A percentile compares a stretch with the other conserved stretches of the same genome.
phyloP scores from a whole-genome alignment of 1,140 invertebrate genomes.

The Caenorhabditis elegans region DNA sequence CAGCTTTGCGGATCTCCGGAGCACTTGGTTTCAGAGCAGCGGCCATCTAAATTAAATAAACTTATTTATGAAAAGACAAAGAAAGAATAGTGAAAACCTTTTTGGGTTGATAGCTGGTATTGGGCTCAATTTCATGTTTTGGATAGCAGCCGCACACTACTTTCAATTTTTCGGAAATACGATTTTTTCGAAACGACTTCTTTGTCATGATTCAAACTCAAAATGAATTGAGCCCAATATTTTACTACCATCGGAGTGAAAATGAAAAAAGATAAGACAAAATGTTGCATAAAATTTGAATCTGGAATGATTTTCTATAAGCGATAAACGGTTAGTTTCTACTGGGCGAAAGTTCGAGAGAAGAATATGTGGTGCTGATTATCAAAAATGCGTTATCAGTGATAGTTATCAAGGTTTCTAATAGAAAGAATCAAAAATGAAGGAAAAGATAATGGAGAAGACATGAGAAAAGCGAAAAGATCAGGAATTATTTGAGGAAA shows the following conservation, averaged over 20 bases:
- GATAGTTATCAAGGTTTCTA: neutral
- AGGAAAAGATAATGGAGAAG: neutral
- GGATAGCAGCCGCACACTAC: neutral
- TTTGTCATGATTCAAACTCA: neutral
- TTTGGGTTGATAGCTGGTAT: constrained; percentile 1
- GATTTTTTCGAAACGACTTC: neutral
- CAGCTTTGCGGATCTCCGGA: constrained; percentile 46
- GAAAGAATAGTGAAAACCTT: neutral
- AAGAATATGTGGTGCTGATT: neutral
- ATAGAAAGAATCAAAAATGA: neutral
- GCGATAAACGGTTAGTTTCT: neutral
- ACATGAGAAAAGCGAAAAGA: too few species aligned
- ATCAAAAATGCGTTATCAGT: neutral
- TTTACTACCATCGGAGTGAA: too few species aligned
- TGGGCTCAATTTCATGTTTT: neutral
- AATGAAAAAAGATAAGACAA: neutral
- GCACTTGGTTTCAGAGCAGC: constrained; percentile 1
- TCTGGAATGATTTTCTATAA: neutral
- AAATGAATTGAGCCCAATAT: neutral
- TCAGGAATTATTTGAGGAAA: too few species aligned
- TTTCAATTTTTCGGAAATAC: neutral
- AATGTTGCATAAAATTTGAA: constrained; percentile 10
- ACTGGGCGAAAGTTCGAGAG: neutral
- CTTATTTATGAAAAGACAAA: neutral
- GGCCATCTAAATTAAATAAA: neutral